phyloP scores from a whole-genome alignment of 2,797 vertebrate species.

The Esox lucius region DNA sequence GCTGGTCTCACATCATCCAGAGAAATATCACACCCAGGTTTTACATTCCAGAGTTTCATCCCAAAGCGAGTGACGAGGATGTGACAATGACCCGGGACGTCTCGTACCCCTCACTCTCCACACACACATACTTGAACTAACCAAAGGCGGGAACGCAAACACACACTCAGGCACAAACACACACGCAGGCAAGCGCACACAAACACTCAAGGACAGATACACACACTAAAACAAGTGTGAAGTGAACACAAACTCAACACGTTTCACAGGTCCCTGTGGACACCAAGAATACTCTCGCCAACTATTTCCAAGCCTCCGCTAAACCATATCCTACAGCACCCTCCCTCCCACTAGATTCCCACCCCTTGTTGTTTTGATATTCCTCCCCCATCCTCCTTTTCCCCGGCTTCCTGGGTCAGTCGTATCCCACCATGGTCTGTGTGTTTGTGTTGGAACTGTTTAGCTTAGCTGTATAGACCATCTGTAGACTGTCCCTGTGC shows the following conservation, averaged over 20 bases:
- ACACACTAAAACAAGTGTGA: slow-evolving; percentile 7
- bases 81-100: slow-evolving; percentile 4
- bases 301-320: background rate
- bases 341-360: background rate
- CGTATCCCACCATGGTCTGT: background rate
- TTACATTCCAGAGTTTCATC: slow-evolving; percentile 8
- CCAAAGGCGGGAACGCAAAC: background rate
- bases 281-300: background rate
- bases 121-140: background rate
- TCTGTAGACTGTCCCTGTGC: slow-evolving; percentile 33
- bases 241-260: background rate
- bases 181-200: background rate
- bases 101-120: background rate
- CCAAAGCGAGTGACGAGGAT: slow-evolving; percentile 10
- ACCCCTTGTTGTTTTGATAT: background rate
- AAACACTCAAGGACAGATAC: background rate
- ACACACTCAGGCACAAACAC: slow-evolving; percentile 9
- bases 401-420: background rate
- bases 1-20: background rate
- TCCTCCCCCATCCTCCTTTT: background rate
- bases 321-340: background rate
- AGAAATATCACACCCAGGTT: slow-evolving; percentile 11
- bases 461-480: slow-evolving; percentile 17
- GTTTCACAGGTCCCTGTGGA: slow-evolving; percentile 18
- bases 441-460: slow-evolving; percentile 17